These are phyloP conservation scores for Hyperoplus immaculatus DNA, from an alignment of 2,797 vertebrate genomes.

Conservation along the genomic window DNA sequence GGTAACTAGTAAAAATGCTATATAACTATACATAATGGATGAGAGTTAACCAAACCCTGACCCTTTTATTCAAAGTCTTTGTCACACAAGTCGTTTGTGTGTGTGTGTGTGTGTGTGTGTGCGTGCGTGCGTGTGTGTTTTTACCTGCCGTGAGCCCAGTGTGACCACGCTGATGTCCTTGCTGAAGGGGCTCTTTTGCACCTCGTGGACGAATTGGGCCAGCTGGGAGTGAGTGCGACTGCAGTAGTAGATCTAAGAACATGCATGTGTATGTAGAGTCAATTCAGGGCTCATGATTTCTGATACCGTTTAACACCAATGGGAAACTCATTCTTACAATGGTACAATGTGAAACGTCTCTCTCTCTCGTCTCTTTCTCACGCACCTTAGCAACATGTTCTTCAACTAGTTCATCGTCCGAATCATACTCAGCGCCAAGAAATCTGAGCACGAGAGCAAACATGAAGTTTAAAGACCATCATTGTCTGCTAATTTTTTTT, in stretches of 20 bases:
- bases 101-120: neutral
- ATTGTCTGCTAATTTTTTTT: neutral
- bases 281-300: neutral
- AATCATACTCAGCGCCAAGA: conserved; percentile 83
- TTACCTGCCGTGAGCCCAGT: conserved; percentile 95
- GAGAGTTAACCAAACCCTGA: neutral
- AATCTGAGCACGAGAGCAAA: conserved; percentile 78
- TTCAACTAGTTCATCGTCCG: conserved; percentile 92
- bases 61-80: neutral
- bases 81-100: neutral
- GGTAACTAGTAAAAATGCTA: neutral
- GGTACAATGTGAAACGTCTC: neutral
- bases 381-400: conserved; percentile 94
- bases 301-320: conserved; percentile 2
- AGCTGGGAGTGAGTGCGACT: conserved; percentile 98
- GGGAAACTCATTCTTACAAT: neutral
- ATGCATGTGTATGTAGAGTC: conserved; percentile 7
- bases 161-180: conserved; percentile 89
- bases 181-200: conserved; percentile 95
- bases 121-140: neutral
- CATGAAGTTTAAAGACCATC: neutral
- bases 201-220: conserved; percentile 95
- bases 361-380: neutral
- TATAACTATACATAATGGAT: neutral
- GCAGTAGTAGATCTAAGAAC: conserved; percentile 95